Evolutionary conservation across 2,888 invertebrate species (phyloP).

Genomic region (Abrostola triplasia): DNA sequence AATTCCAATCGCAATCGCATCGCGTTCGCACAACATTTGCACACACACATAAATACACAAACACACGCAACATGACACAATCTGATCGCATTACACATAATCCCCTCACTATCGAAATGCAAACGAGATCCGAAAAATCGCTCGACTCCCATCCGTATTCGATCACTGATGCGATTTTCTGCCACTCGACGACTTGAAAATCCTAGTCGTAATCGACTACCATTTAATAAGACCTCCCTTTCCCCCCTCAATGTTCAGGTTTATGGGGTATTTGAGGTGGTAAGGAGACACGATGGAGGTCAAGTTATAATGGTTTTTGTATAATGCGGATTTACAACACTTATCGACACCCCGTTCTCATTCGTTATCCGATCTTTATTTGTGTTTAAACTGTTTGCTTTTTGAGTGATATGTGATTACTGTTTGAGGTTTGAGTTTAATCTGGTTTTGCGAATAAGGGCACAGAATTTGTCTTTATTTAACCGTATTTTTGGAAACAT

Average conservation of each 20-base stretch:
- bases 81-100: slow-evolving; percentile 53
- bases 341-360: slow-evolving; percentile 65
- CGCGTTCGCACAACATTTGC: slow-evolving; percentile 13
- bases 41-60: slow-evolving; percentile 21
- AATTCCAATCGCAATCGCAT: slow-evolving; percentile 25
- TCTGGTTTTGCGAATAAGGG: neutral
- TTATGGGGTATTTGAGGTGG: slow-evolving; percentile 8
- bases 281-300: slow-evolving; percentile 13
- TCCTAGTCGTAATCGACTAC: slow-evolving; percentile 66
- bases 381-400: slow-evolving; percentile 70
- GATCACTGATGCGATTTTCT: slow-evolving; percentile 80
- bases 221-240: slow-evolving; percentile 43
- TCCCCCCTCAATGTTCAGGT: slow-evolving; percentile 8
- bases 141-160: slow-evolving; percentile 51
- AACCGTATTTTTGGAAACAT: too few species aligned
- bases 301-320: slow-evolving; percentile 49
- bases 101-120: slow-evolving; percentile 59
- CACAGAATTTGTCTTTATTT: neutral
- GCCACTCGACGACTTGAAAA: slow-evolving; percentile 78
- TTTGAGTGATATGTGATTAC: slow-evolving; percentile 59
- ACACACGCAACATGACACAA: slow-evolving; percentile 22
- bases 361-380: slow-evolving; percentile 64
- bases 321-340: slow-evolving; percentile 65
- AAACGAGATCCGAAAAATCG: slow-evolving; percentile 54
- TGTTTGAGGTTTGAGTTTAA: slow-evolving; percentile 20